Conservation (phyloP, 53 echinoderm and acorn worm species). For the Echinarachnius parma region DNA sequence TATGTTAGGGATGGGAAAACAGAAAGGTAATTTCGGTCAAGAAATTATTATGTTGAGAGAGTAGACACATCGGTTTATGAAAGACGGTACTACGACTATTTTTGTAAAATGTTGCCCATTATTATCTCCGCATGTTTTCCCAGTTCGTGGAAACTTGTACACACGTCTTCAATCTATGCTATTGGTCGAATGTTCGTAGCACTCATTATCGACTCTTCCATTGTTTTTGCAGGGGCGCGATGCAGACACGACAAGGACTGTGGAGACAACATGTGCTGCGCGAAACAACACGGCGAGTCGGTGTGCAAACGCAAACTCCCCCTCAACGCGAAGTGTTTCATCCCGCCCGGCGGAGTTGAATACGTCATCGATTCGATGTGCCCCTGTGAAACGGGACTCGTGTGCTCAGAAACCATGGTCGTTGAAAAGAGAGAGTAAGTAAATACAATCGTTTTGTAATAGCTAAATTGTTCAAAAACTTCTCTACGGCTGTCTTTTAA, state of each 20-base stretch:
- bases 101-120: too few relatives aligned
- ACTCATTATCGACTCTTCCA: constrained; percentile 5
- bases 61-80: too few relatives aligned
- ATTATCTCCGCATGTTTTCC: too few relatives aligned
- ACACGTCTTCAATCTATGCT: too few relatives aligned
- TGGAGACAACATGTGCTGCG: constrained; percentile 75
- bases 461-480: background rate
- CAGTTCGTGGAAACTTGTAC: too few relatives aligned
- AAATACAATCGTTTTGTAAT: background rate
- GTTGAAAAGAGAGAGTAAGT: constrained; percentile 61
- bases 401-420: constrained; percentile 63
- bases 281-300: constrained; percentile 96
- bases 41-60: too few relatives aligned
- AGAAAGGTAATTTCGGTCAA: too few relatives aligned
- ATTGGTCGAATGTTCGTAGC: too few relatives aligned
- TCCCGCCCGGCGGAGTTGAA: constrained; percentile 84
- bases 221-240: constrained; percentile 68
- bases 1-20: too few relatives aligned
- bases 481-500: too few relatives aligned
- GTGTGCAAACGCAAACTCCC: constrained; percentile 83
- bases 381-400: constrained; percentile 81
- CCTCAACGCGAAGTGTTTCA: constrained; percentile 80
- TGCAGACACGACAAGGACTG: constrained; percentile 90
- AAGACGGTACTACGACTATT: too few relatives aligned
- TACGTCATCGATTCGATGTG: constrained; percentile 95